A percentile compares a stretch with the other conserved stretches of the same genome.
phyloP scores from a whole-genome alignment of 2,888 invertebrate species.

The Lithophane semibrunnea region DNA sequence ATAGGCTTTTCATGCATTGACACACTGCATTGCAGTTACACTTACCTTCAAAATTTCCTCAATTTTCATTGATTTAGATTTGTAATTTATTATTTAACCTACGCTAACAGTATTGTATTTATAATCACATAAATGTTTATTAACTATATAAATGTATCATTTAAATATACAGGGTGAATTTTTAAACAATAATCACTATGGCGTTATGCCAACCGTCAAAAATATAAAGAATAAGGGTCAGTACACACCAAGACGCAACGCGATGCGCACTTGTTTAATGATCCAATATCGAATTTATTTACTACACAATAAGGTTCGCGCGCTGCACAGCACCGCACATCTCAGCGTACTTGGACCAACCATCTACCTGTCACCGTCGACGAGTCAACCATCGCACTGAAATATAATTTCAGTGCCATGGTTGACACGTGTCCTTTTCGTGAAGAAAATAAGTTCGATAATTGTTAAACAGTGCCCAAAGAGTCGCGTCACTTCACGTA shows the following conservation, averaged over 20 bases:
- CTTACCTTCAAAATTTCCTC: slow-evolving; percentile 57
- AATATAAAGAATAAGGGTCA: background rate
- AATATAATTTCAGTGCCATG: no score
- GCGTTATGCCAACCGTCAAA: slow-evolving; percentile 7
- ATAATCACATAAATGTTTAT: slow-evolving; percentile 45
- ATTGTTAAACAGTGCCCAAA: no score
- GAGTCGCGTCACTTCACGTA: background rate
- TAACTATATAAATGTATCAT: slow-evolving; percentile 32
- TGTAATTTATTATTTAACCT: slow-evolving; percentile 52
- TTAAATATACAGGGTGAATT: slow-evolving; percentile 46
- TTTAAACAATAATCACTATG: slow-evolving; percentile 1
- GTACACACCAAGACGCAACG: no score
- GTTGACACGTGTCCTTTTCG: no score
- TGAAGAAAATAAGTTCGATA: no score
- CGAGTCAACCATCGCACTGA: no score
- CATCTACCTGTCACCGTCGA: no score
- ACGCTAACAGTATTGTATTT: slow-evolving; percentile 57
- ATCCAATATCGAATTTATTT: no score
- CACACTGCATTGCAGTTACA: slow-evolving; percentile 78
- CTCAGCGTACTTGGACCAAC: no score
- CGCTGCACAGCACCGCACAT: no score
- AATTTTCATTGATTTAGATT: slow-evolving; percentile 52
- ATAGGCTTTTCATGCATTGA: slow-evolving; percentile 67
- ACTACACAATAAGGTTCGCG: no score
- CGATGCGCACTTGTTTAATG: no score